Evolutionary conservation across 2,797 vertebrate species (phyloP).

Genomic region (Vespertilio murinus): DNA sequence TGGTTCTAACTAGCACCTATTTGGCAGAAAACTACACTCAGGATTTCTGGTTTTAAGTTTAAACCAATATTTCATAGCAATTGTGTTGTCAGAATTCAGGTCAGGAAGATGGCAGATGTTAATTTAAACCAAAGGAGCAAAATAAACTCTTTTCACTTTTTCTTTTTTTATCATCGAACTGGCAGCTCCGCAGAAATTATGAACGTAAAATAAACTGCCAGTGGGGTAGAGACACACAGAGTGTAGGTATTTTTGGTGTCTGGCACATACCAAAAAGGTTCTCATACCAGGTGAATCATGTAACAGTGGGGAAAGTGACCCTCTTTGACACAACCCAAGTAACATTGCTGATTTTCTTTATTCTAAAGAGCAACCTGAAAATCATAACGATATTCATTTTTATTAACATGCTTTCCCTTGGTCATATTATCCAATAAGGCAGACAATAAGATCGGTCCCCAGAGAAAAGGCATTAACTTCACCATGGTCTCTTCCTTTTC

Average conservation of each 20-base stretch:
- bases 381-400: background rate
- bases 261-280: background rate
- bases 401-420: background rate
- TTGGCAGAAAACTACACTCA: slow-evolving; percentile 69
- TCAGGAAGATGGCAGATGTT: slow-evolving; percentile 76
- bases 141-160: slow-evolving; percentile 52
- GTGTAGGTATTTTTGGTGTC: background rate
- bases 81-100: slow-evolving; percentile 76
- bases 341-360: background rate
- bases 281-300: background rate
- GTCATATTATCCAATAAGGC: background rate
- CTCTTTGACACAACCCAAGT: background rate
- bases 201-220: slow-evolving; percentile 10
- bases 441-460: background rate
- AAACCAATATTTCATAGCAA: slow-evolving; percentile 73
- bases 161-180: background rate
- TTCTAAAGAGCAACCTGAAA: background rate
- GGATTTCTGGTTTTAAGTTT: slow-evolving; percentile 71
- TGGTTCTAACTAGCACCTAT: slow-evolving; percentile 79
- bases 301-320: background rate
- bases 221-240: background rate
- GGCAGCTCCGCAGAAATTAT: slow-evolving; percentile 37
- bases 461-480: background rate
- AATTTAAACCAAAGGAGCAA: slow-evolving; percentile 74
- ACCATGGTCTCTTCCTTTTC: background rate